phyloP scores from a whole-genome alignment of 2,797 vertebrate species.

The Rhabdophis nuchalis region DNA sequence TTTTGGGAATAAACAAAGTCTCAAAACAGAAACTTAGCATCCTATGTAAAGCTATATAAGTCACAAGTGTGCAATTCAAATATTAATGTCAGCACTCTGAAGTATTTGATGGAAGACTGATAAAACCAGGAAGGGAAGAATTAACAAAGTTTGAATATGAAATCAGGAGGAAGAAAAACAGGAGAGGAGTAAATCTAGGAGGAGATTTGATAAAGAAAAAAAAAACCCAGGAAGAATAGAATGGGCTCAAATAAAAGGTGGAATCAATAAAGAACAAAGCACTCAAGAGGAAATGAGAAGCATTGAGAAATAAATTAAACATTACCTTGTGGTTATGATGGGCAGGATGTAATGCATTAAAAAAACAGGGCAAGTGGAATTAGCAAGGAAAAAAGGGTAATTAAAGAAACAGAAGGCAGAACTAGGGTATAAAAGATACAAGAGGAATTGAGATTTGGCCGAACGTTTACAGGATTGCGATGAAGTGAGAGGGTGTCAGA shows the following conservation, averaged over 20 bases:
- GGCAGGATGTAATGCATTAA: slow-evolving; percentile 57
- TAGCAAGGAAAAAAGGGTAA: slow-evolving; percentile 50
- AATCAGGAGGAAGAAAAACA: slow-evolving; percentile 19
- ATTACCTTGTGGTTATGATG: slow-evolving; percentile 56
- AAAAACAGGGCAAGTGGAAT: slow-evolving; percentile 54
- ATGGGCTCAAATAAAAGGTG: slow-evolving; percentile 42
- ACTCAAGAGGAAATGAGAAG: slow-evolving; percentile 8
- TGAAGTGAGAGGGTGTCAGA: slow-evolving; percentile 23
- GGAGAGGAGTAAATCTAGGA: background rate
- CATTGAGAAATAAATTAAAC: slow-evolving; percentile 53
- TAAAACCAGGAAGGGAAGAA: background rate
- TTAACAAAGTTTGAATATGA: background rate
- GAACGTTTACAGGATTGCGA: slow-evolving; percentile 31
- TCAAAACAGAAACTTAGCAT: background rate
- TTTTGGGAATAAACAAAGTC: background rate
- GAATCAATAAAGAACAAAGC: slow-evolving; percentile 53
- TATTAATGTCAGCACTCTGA: background rate
- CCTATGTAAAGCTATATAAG: background rate
- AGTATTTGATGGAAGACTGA: background rate
- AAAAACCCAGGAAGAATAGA: slow-evolving; percentile 5
- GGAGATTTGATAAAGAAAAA: background rate
- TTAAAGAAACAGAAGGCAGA: slow-evolving; percentile 62
- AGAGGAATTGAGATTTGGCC: slow-evolving; percentile 22
- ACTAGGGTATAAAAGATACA: slow-evolving; percentile 51
- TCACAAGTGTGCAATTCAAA: background rate